Conservation (phyloP, 2,797 vertebrate species). For the Alcedo atthis region DNA sequence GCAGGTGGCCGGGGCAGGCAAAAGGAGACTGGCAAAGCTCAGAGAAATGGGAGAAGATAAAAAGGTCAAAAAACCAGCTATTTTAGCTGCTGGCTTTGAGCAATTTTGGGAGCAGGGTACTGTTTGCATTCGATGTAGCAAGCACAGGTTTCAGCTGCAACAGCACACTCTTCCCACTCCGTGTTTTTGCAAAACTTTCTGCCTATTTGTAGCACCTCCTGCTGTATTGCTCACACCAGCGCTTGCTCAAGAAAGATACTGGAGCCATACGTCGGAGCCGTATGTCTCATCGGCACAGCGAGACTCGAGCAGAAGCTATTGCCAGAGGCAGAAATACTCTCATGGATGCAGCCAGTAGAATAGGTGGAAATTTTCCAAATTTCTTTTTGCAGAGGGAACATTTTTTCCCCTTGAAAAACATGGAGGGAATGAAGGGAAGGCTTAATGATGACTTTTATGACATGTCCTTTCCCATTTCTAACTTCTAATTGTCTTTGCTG, state of each 20-base stretch:
- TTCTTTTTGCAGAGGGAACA: conserved; percentile 37
- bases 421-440: conserved; percentile 23
- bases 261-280: conserved; percentile 52
- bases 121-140: conserved; percentile 50
- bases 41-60: conserved; percentile 8
- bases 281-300: conserved; percentile 52
- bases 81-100: conserved; percentile 20
- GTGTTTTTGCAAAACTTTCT: conserved; percentile 67
- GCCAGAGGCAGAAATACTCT: conserved; percentile 69
- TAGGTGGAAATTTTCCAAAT: conserved; percentile 62
- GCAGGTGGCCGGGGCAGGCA: conserved; percentile 12
- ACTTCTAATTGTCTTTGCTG: conserved; percentile 23
- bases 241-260: conserved; percentile 57
- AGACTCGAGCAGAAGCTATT: conserved; percentile 51
- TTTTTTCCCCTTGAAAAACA: conserved; percentile 48
- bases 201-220: conserved; percentile 73
- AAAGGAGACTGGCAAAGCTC: not conserved
- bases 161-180: conserved; percentile 66
- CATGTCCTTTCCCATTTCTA: conserved; percentile 15
- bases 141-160: conserved; percentile 55
- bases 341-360: conserved; percentile 56
- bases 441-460: conserved; percentile 42
- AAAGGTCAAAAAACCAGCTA: conserved; percentile 54
- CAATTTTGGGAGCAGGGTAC: conserved; percentile 42
- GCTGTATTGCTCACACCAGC: conserved; percentile 67